Base-by-base conservation (phyloP, 2,888 invertebrate species). In the Onchidella celtica region DNA sequence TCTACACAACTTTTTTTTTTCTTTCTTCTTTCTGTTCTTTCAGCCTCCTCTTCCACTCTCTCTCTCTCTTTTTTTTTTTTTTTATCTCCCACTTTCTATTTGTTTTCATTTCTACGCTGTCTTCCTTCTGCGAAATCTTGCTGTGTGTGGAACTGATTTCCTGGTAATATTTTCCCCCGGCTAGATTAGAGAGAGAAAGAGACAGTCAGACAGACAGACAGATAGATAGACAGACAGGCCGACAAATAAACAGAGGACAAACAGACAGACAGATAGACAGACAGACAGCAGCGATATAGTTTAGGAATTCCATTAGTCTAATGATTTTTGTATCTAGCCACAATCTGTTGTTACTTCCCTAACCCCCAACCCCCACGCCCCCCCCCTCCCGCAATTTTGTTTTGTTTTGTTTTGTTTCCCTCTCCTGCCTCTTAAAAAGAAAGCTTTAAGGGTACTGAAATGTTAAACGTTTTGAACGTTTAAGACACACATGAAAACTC, bases 151-250 rank as follows among this genome's bases (percentile, higher is more conserved):
- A 14, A 24, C 14, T 2, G 6, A 21, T 27, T n/a, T n/a, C n/a
- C n/a, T n/a, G n/a, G n/a, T n/a, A n/a, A 6, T 74, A 9, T 59
- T 4, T 21, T 70, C 9, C 32, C 40, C 11, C n/a, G 21, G 14
- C n/a, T 9, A 11, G n/a, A 55, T n/a, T 11, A 21, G 61, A 65
- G 21, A 38, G 65, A 24, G 17, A 32, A 36, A 27, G 75, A 34
- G 75, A 27, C 36, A 24, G 38, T 21, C 34, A 57, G 75, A 6
- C 36, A 6, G 36, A 27, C 36, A 34, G 75, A 34, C 27, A 57
- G 75, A 57, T 24, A 57, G 75, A 57, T n/a, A 34, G 75, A 27
- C 36, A 24, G 38, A 34, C 34, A 57, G 75, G 9, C 36, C 3
- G 36, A 27, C 36, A 34, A 63, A 34, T 21, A 57, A 63, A 57